phyloP scores from a whole-genome alignment of 1,140 invertebrate species.

The Alviniconcha marisindica region DNA sequence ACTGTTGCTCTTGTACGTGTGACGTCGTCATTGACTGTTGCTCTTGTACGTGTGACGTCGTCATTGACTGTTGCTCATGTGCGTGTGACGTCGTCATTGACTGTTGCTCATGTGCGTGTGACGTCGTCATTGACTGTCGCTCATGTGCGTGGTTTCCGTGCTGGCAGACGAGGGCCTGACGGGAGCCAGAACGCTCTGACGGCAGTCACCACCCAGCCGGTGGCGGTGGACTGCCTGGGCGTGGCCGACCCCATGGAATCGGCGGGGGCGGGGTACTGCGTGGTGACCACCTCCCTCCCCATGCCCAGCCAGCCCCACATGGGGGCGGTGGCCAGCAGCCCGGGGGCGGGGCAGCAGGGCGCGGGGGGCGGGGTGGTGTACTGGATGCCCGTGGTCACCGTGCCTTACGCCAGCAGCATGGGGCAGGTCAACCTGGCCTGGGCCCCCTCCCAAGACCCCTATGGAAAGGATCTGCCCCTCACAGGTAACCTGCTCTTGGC shows the following conservation, averaged over 20 bases:
- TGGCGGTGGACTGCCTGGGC: conserved; percentile 4
- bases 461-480: conserved; percentile 64
- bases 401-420: conserved; percentile 63
- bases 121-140: too few relatives aligned
- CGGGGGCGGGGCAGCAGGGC: conserved; percentile 10
- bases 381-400: conserved; percentile 47
- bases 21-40: too few relatives aligned
- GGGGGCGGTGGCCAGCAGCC: conserved; percentile 13
- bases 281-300: conserved; percentile 37
- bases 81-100: too few relatives aligned
- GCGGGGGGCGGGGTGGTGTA: conserved; percentile 30
- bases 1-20: too few relatives aligned
- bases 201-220: neutral
- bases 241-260: neutral
- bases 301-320: conserved; percentile 9
- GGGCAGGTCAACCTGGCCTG: conserved; percentile 64
- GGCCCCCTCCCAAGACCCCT: conserved; percentile 62
- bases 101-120: too few relatives aligned
- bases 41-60: too few relatives aligned
- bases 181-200: neutral
- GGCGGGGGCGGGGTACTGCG: conserved; percentile 1
- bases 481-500: conserved; percentile 47
- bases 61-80: too few relatives aligned
- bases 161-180: conserved; percentile 4
- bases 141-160: neutral